These are phyloP conservation scores for Lonchura striata DNA, from an alignment of 2,113 vertebrate species.

Conservation along the genomic window DNA sequence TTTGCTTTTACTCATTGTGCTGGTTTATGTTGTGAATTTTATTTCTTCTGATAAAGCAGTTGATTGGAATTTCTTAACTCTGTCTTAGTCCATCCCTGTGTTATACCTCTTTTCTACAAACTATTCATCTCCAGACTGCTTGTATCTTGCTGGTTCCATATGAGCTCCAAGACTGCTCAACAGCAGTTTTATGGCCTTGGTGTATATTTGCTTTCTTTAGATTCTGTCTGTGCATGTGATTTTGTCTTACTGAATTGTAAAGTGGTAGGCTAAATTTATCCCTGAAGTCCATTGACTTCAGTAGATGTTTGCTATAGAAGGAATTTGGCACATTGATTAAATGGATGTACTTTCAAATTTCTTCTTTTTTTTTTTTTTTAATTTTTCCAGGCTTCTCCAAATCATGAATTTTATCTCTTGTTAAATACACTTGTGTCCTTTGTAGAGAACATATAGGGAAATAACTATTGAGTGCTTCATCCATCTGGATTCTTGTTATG, in stretches of 20 bases:
- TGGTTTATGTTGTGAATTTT: slow-evolving; percentile 28
- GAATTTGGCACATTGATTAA: slow-evolving; percentile 19
- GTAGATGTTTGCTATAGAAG: slow-evolving; percentile 5
- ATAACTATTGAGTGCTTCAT: slow-evolving; percentile 15
- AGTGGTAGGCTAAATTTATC: slow-evolving; percentile 46
- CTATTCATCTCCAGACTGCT: neutral
- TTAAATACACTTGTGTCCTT: neutral
- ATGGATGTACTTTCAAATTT: neutral
- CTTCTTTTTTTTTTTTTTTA: neutral
- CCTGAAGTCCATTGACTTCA: slow-evolving; percentile 17
- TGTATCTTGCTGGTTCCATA: neutral
- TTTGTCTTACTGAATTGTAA: slow-evolving; percentile 16
- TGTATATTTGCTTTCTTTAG: slow-evolving; percentile 25
- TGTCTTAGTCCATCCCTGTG: neutral
- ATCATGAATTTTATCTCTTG: neutral
- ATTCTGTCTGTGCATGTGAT: slow-evolving; percentile 10
- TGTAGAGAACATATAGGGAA: neutral
- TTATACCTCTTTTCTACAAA: neutral
- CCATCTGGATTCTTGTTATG: slow-evolving; percentile 31
- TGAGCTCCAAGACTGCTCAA: neutral
- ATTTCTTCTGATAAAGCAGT: slow-evolving; percentile 45
- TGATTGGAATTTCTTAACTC: slow-evolving; percentile 6
- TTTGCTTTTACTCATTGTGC: neutral
- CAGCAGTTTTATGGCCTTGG: slow-evolving; percentile 20
- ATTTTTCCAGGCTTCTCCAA: neutral